phyloP scores from a whole-genome alignment of 2,113 vertebrate species.

The Aptenodytes patagonicus region DNA sequence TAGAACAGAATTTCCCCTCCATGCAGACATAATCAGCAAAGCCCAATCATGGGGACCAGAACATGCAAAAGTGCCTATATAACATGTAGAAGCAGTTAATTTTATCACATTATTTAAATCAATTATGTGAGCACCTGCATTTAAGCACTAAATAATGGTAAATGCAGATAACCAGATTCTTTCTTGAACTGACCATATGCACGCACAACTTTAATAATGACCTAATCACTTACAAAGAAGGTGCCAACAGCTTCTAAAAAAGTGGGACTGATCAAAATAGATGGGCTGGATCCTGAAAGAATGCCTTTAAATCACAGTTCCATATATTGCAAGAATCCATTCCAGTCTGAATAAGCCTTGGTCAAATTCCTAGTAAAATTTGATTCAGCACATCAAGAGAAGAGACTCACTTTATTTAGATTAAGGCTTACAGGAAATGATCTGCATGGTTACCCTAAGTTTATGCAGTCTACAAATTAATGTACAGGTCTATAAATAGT shows the following conservation, averaged over 20 bases:
- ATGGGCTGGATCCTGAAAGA: neutral
- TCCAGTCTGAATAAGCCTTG: neutral
- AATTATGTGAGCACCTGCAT: neutral
- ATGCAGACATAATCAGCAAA: neutral
- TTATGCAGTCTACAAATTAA: neutral
- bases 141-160: neutral
- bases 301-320: neutral
- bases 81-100: neutral
- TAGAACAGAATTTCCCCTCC: neutral
- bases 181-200: neutral
- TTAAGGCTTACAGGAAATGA: neutral
- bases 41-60: accelerated
- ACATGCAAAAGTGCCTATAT: neutral
- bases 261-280: neutral
- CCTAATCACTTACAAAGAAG: neutral
- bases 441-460: neutral
- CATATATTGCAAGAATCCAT: neutral
- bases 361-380: neutral
- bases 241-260: neutral
- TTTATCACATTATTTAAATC: neutral
- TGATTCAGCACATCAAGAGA: neutral
- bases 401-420: neutral
- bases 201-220: neutral
- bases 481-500: neutral
- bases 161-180: neutral